Evolutionary conservation across 1,140 invertebrate species (phyloP), one percentile per base, ranked within the genome.

Genomic region (Bombus difficillimus): DNA sequence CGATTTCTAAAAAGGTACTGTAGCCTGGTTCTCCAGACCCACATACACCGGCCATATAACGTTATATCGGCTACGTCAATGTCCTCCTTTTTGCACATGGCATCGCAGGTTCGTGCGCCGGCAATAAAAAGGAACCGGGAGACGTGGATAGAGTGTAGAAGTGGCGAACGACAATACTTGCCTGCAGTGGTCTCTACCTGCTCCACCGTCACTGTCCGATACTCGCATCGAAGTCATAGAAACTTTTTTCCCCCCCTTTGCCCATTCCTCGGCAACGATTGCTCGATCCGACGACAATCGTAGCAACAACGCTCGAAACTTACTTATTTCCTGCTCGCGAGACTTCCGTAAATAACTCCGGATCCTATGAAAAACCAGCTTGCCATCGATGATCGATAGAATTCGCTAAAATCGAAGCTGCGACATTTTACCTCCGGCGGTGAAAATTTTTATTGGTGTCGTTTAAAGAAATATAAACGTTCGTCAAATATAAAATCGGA

Each of bases 71-170:
- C 79, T 86, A 77, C 80, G 75, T 85, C 64, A 39, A 37, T 75
- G 76, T 59, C 81, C 80, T 86, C 76, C 83, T 89, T 89, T 88
- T 89, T 88, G 79, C 88, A 79, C 69, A 34, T 74, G 78, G 83
- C 83, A 80, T 62, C 88, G 84, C 83, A 81, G 77, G 78, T 89
- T 71, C 85, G 77, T 89, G 77, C 64, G 74, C 81, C 78, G 77
- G 72, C 89, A 90, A 90, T 90, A 90, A 90, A 90, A 90, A 89
- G 81, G 64, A 81, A 22, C 83, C 83, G 83, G 88, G 75, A 88
- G 86, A 90, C 89, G 89, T 90, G 89, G 88, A 90, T 86, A 64
- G 89, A 90, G 89, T 90, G 89, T 41, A 90, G 79, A 90, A 90
- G 83, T 78, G 83, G 83, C 79, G 88, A 87, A 87, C 88, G 88